These are phyloP conservation scores for Dunckerocampus dactyliophorus DNA, from an alignment of 2,113 vertebrate species.

Conservation along the genomic window DNA sequence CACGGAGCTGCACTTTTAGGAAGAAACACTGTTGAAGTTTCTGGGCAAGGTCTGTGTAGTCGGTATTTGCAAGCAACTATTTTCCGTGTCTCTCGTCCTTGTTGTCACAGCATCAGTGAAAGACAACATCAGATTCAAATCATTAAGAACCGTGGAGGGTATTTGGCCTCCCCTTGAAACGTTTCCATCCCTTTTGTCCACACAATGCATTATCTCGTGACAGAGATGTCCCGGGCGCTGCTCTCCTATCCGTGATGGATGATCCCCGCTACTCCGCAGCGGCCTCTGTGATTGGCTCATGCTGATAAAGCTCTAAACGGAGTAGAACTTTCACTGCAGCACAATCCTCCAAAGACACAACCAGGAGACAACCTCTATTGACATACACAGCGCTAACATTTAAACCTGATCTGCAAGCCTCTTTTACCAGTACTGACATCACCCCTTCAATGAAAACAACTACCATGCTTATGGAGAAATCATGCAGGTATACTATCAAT, in stretches of 20 bases:
- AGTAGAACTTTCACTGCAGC: constrained; percentile 38
- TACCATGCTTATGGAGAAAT: too few species aligned
- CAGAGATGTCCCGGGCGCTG: constrained; percentile 34
- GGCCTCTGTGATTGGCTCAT: constrained; percentile 47
- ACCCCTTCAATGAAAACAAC: too few species aligned
- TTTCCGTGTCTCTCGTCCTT: background rate
- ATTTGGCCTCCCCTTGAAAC: constrained; percentile 27
- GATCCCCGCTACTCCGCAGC: constrained; percentile 27
- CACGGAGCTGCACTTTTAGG: background rate
- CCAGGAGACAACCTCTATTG: constrained; percentile 7
- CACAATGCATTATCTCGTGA: constrained; percentile 53
- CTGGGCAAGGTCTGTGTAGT: constrained; percentile 14
- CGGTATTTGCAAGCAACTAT: constrained; percentile 2
- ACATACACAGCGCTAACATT: constrained; percentile 31
- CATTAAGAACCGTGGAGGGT: constrained; percentile 46
- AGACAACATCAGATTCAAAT: constrained; percentile 19
- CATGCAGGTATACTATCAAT: too few species aligned
- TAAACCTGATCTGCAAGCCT: too few species aligned
- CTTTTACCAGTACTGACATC: too few species aligned
- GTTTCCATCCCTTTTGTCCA: constrained; percentile 31
- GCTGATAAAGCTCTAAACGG: constrained; percentile 57
- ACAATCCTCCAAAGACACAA: constrained; percentile 37
- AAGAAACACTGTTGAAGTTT: constrained; percentile 5
- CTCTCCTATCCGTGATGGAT: constrained; percentile 54
- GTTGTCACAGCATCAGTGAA: constrained; percentile 29